A percentile compares a stretch with the other conserved stretches of the same genome.
Evolutionary conservation across 1,140 invertebrate species (phyloP).

Genomic region (Zeugodacus cucurbitae): DNA sequence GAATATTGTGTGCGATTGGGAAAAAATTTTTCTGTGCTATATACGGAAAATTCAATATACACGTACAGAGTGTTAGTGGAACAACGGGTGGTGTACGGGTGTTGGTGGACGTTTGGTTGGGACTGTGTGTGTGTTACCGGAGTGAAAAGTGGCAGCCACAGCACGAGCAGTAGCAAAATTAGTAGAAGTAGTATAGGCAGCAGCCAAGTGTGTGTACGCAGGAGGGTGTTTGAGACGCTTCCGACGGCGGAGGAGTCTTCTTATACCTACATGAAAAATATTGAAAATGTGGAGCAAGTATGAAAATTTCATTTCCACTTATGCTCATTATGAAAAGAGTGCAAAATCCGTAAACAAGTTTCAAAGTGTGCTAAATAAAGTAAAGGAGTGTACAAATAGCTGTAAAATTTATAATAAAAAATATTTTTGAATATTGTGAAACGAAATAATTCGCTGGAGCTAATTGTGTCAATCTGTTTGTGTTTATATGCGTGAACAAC

Average conservation of each 20-base stretch:
- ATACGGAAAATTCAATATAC: constrained; percentile 48
- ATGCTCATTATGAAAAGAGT: not conserved
- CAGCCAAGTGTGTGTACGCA: constrained; percentile 11
- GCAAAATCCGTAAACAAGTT: not conserved
- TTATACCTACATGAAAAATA: constrained; percentile 48
- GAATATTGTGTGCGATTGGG: not conserved
- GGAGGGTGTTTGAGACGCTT: constrained; percentile 42
- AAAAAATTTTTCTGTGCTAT: constrained; percentile 40
- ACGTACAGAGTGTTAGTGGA: constrained; percentile 43
- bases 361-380: not conserved
- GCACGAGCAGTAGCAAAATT: constrained; percentile 24
- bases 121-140: not conserved
- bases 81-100: constrained; percentile 41
- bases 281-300: constrained; percentile 43
- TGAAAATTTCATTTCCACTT: constrained; percentile 42
- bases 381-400: not conserved
- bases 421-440: not conserved
- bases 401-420: not conserved
- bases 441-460: not conserved
- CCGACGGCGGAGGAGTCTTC: constrained; percentile 41
- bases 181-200: constrained; percentile 17
- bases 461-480: not conserved
- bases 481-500: not conserved
- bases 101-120: not conserved
- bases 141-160: constrained; percentile 16